Evolutionary conservation across 2,888 invertebrate species (phyloP), one percentile per base, ranked within the genome.

Genomic region (Trissolcus brochymenae): DNA sequence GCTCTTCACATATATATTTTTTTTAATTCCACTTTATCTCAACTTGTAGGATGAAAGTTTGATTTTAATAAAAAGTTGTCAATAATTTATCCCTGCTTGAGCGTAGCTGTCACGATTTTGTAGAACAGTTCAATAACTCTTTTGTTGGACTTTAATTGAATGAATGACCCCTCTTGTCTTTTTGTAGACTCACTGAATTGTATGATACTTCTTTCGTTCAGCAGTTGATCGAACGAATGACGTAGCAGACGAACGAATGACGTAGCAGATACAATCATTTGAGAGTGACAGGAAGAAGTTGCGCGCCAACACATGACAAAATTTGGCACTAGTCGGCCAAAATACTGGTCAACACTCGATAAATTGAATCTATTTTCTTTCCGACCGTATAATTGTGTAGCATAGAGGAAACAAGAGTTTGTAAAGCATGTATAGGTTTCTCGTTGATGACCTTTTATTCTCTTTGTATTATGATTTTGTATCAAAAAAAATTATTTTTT

Each of bases 241-340:
- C 71, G 59, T 66, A 61, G 62, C 41, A 54, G 41, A 54, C 67
- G 62, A 49, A 51, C 62, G 57, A 35, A 57, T 76, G 71, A 76
- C 71, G 59, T 66, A 61, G 62, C 41, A 54, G 41, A 54, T 66
- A 29, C 56, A 16, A 29, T 70, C 25, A 57, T 16, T 61, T 61
- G 49, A 71, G 53, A 56, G 43, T 57, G 62, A 62, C 62, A 64
- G 17, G 65, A 41, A 46, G 21, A 49, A 59, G 29, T 6, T n/a
- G 46, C 14, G 65, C 64, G 74, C 74, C 67, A 75, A 75, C 62
- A 62, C 64, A 68, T 68, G 67, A 53, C 51, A 53, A 14, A 16
- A 57, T 68, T 75, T 75, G 74, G 68, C 62, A 61, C 41, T 16
- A 43, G 56, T 55, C 43, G 41, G 19, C 17, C 29, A 35, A 6